Evolutionary conservation across 1,140 invertebrate genomes (phyloP), one percentile per base, ranked within the genome.

Genomic region (Drosophila tsacasi): DNA sequence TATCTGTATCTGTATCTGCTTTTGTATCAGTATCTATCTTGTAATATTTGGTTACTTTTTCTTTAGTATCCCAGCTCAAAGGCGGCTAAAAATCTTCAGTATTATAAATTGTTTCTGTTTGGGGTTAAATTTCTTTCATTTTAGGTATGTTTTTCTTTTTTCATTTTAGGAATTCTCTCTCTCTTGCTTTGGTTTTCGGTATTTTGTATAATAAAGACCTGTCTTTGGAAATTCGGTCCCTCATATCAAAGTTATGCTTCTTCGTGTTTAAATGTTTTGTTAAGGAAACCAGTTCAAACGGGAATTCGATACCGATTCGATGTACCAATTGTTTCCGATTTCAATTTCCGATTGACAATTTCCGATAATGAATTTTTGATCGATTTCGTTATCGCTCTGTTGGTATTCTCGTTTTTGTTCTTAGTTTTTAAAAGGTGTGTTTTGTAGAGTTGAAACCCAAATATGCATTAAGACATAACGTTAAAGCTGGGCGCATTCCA

Each of bases 181-280:
- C 15, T 25, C 46, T 27, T 47, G 46, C 58, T 65, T 57, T n/a
- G n/a, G 30, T 65, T 64, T 66, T 63, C 27, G 54, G 47, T 44
- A 17, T 47, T 80, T 75, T 89, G 81, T 87, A 87, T 87, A 87
- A 89, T 87, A 83, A 90, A 90, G 84, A 89, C 85, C 85, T 90
- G 78, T 81, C 84, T 62, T 62, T 66, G 27, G 69, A 79, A 89
- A 72, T 89, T 90, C 74, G 84, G 84, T 89, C 84, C 84, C 84
- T 81, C 78, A 89, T 89, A 89, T 90, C 84, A 85, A 89, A 89
- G 85, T 79, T 90, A 55, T 32, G 32, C 75, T 60, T 76, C 52
- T 61, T 68, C 21, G 35, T 64, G 57, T 81, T 19, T 59, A 46
- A 35, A 49, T 55, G 49, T 47, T 27, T 50, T 50, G 47, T 76